A percentile compares a stretch with the other conserved stretches of the same genome.
Conservation (phyloP, 2,888 invertebrate genomes). For the Drosophila sordidula region DNA sequence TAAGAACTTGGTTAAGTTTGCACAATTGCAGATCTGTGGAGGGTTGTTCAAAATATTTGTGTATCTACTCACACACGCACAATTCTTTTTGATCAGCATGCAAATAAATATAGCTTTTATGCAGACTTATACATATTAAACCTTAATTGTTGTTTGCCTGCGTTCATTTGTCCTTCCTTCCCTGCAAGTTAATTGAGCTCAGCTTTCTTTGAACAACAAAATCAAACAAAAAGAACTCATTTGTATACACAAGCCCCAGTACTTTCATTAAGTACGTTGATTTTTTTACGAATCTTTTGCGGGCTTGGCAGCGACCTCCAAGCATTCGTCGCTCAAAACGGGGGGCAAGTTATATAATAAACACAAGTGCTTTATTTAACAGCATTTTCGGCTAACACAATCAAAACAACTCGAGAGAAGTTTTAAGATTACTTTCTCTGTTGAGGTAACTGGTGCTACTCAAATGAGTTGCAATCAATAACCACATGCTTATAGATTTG, state of each 20-base stretch:
- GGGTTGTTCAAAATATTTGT: conserved; percentile 37
- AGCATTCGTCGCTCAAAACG: too few species aligned
- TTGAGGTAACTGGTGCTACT: too few species aligned
- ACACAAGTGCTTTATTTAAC: too few species aligned
- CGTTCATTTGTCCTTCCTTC: neutral
- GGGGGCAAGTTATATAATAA: too few species aligned
- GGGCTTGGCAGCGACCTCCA: too few species aligned
- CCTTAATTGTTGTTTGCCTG: neutral
- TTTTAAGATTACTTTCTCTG: too few species aligned
- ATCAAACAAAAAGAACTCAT: neutral
- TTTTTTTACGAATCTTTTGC: too few species aligned
- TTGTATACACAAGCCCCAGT: neutral
- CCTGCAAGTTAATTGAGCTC: neutral
- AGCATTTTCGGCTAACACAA: too few species aligned
- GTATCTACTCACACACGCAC: neutral
- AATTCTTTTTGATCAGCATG: neutral
- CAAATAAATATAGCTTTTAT: conserved; percentile 1
- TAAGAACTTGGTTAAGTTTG: conserved; percentile 45
- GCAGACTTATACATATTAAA: neutral
- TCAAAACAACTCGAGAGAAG: too few species aligned
- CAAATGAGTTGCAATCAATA: too few species aligned
- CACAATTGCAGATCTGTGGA: conserved; percentile 38
- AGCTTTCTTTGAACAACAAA: neutral
- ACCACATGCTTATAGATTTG: too few species aligned
- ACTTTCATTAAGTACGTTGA: too few species aligned